Percentiles rank a stretch among this genome's conserved stretches.
These are phyloP conservation scores for Ariopsis seemanni DNA, from an alignment of 2,113 vertebrate genomes.

Conservation along the genomic window DNA sequence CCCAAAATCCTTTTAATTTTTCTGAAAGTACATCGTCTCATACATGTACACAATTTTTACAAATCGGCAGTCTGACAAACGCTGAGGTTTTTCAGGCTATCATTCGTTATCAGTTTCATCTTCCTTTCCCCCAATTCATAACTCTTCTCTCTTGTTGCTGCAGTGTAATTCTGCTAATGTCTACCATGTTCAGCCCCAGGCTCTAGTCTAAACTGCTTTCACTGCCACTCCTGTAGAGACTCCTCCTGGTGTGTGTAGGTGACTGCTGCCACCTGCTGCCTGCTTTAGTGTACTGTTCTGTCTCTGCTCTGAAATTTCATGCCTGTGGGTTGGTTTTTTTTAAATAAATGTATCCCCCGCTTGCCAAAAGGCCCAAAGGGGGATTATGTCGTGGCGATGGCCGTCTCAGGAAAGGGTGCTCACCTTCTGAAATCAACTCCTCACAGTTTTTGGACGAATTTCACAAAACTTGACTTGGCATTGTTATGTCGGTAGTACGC, in stretches of 20 bases:
- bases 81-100: not conserved
- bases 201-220: not conserved
- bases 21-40: not conserved
- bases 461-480: no score
- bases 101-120: not conserved
- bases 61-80: not conserved
- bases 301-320: not conserved
- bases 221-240: not conserved
- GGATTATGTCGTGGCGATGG: no score
- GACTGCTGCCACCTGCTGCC: slow-evolving; percentile 43
- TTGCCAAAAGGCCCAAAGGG: no score
- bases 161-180: not conserved
- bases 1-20: not conserved
- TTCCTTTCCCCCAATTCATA: not conserved
- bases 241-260: not conserved
- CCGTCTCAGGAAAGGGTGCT: no score
- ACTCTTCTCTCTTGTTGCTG: not conserved
- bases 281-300: slow-evolving; percentile 13
- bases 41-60: not conserved
- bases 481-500: no score
- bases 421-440: no score
- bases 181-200: not conserved
- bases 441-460: no score
- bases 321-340: not conserved
- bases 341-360: no score